Evolutionary conservation across 1,140 invertebrate genomes (phyloP).

Genomic region (Drosophila repleta): DNA sequence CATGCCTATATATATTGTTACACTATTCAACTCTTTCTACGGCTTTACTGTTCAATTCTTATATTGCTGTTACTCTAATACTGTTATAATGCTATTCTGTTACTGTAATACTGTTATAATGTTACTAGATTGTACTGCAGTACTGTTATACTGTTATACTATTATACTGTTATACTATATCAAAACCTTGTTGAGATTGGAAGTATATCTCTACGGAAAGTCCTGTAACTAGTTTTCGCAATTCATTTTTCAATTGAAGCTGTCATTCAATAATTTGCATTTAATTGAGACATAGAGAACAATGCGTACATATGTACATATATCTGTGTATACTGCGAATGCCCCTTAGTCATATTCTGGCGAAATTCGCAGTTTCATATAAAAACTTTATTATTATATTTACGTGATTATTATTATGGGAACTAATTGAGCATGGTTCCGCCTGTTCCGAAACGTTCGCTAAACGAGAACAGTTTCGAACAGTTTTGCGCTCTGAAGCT

Average conservation of each 20-base stretch:
- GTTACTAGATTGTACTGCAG: too few relatives aligned
- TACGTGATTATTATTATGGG: slow-evolving; percentile 20
- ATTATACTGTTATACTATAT: too few relatives aligned
- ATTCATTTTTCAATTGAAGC: background rate
- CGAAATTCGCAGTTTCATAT: slow-evolving; percentile 15
- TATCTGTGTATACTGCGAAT: background rate
- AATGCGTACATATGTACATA: background rate
- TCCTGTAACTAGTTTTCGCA: background rate
- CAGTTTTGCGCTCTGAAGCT: slow-evolving; percentile 10
- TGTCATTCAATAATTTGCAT: background rate
- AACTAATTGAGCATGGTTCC: slow-evolving; percentile 49
- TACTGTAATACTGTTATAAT: too few relatives aligned
- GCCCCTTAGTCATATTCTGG: slow-evolving; percentile 11
- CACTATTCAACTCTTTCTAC: too few relatives aligned
- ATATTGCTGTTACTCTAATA: too few relatives aligned
- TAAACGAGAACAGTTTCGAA: slow-evolving; percentile 9
- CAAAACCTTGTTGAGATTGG: too few relatives aligned
- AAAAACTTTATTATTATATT: slow-evolving; percentile 1
- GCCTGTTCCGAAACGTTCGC: slow-evolving; percentile 19
- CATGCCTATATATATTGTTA: too few relatives aligned
- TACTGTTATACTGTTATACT: too few relatives aligned
- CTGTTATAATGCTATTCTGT: too few relatives aligned
- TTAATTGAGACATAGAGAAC: background rate
- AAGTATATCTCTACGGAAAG: background rate
- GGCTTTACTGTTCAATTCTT: too few relatives aligned